Base-by-base conservation (phyloP, 1,140 invertebrate genomes). In the Acromyrmex heyeri region DNA sequence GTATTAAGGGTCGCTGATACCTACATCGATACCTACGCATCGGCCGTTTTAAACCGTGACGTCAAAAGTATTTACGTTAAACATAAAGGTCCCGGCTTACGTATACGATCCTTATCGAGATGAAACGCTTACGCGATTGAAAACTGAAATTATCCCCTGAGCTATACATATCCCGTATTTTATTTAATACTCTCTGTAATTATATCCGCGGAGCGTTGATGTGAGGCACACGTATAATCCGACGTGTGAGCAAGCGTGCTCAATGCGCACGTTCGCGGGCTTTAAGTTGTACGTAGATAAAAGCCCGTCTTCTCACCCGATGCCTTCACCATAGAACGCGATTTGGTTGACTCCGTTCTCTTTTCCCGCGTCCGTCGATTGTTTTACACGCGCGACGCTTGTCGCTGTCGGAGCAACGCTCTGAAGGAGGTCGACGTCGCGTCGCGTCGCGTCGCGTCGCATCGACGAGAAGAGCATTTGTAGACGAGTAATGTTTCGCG, bases 261-360 rank as follows among this genome's bases (percentile, higher is more conserved):
- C 18, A 21, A 21, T 50, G 34, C 59, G 75, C 59, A 48, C 57
- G 59, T 53, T 64, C 61, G 48, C 76, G 61, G 30, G n/a, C 61
- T 82, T 82, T 72, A 82, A 82, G 53, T 59, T 59, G 10, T 16
- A 59, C 55, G 24, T 57, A 82, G 78, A 53, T 72, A 82, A 82
- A 48, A n/a, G 65, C 27, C 18, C 38, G 57, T 21, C 24, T 38
- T 48, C 8, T 44, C 12, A 12, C 30, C 12, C 30, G 30, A 65
- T n/a, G 8, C 34, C 34, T n/a, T 44, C 34, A 7, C 18, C 62
- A 18, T 14, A 1, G 62, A 61, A 34, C 27, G 48, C 16, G 27
- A 55, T 79, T 67, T 69, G 38, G 30, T 57, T 6, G 30, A 50
- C 50, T 44, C 69, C 44, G 44, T 34, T 53, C 76, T 34, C 44